These are phyloP conservation scores for Parasteatoda tepidariorum DNA, from an alignment of 1,140 invertebrate species.

Conservation along the genomic window DNA sequence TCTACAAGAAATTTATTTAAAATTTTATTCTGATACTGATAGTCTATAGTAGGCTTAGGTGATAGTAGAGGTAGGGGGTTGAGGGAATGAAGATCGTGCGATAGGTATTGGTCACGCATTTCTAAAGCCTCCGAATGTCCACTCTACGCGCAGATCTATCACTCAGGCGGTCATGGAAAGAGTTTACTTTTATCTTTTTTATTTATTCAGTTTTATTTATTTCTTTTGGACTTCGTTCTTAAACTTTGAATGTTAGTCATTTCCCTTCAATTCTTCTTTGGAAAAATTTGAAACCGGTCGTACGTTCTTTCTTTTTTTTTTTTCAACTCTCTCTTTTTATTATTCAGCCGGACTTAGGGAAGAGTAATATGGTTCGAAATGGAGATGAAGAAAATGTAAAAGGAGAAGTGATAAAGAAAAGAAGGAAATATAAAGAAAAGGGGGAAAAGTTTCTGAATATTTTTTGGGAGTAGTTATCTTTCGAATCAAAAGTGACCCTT, in stretches of 20 bases:
- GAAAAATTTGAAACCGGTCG: constrained; percentile 57
- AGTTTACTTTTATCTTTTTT: constrained; percentile 46
- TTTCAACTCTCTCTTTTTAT: constrained; percentile 9
- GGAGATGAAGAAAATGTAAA: constrained; percentile 59
- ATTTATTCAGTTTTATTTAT: constrained; percentile 49
- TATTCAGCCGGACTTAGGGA: constrained; percentile 21
- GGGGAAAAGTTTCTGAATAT: neutral
- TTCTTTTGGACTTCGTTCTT: constrained; percentile 44
- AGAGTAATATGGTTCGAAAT: constrained; percentile 53
- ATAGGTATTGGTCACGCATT: constrained; percentile 48
- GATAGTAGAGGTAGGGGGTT: neutral
- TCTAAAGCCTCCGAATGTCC: constrained; percentile 52
- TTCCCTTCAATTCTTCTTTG: constrained; percentile 54
- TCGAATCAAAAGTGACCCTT: neutral
- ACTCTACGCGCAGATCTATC: constrained; percentile 53
- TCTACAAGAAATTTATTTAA: no score
- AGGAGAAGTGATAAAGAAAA: constrained; percentile 37
- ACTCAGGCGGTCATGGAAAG: constrained; percentile 53
- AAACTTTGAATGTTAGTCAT: constrained; percentile 59
- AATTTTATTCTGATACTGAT: no score
- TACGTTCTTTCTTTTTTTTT: neutral
- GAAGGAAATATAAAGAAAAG: neutral
- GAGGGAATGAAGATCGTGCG: constrained; percentile 26
- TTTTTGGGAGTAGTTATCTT: neutral
- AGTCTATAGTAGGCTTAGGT: no score